phyloP scores from a whole-genome alignment of 2,797 vertebrate species.

The Sebastiscus tertius region DNA sequence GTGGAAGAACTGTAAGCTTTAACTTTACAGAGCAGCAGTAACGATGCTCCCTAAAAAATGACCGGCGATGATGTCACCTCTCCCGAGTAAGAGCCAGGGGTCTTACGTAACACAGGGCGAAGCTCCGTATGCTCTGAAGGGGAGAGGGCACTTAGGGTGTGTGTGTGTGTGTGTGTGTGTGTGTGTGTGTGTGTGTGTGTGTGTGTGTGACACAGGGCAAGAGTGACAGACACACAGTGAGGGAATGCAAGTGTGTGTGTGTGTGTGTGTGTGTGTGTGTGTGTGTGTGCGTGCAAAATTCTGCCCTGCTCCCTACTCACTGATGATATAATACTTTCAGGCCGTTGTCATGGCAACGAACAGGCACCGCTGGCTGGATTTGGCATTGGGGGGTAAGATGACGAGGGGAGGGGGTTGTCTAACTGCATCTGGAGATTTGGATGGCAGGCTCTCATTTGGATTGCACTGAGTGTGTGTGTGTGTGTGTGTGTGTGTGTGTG shows the following conservation, averaged over 20 bases:
- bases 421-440: conserved; percentile 51
- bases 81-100: conserved; percentile 8
- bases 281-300: conserved; percentile 17
- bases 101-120: conserved; percentile 30
- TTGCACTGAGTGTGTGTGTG: conserved; percentile 1
- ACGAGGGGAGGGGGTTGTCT: conserved; percentile 39
- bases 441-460: conserved; percentile 30
- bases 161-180: neutral
- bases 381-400: conserved; percentile 41
- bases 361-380: conserved; percentile 53
- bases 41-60: neutral
- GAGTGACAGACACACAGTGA: neutral
- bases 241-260: neutral
- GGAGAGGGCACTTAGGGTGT: conserved; percentile 1
- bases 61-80: conserved; percentile 27
- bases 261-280: conserved; percentile 9
- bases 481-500: conserved; percentile 8
- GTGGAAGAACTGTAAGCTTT: neutral
- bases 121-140: conserved; percentile 8
- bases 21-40: neutral
- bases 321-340: conserved; percentile 67
- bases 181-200: too few species aligned
- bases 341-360: conserved; percentile 65
- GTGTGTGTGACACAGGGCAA: too few species aligned
- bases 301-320: conserved; percentile 33